Evolutionary conservation across 2,888 invertebrate genomes (phyloP).

Genomic region (Nomada fucata): DNA sequence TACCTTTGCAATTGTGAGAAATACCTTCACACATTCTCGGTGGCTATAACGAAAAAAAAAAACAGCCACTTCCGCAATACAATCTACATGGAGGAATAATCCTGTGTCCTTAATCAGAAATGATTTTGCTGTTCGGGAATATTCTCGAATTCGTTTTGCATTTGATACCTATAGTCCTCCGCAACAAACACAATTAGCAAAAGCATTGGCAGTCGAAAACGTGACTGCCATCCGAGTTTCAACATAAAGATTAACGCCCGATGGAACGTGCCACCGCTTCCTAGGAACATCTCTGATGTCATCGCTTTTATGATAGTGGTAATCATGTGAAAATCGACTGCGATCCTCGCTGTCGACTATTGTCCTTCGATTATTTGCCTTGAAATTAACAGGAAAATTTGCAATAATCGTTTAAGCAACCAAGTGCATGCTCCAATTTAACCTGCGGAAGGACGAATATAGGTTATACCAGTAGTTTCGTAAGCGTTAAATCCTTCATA

Average conservation of each 20-base stretch:
- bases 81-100: not conserved
- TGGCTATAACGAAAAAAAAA: not conserved
- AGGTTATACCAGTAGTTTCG: not conserved
- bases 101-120: slow-evolving; percentile 39
- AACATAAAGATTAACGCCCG: slow-evolving; percentile 88
- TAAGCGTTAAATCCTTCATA: not conserved
- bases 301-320: slow-evolving; percentile 58
- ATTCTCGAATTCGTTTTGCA: slow-evolving; percentile 85
- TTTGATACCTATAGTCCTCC: slow-evolving; percentile 88
- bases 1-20: slow-evolving; percentile 17
- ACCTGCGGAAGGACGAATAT: not conserved
- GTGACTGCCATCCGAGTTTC: slow-evolving; percentile 89
- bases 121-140: slow-evolving; percentile 57
- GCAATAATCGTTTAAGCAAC: not conserved
- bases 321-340: not conserved
- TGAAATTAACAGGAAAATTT: not conserved
- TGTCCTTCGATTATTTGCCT: not conserved
- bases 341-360: not conserved
- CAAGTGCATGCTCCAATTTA: not conserved
- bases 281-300: slow-evolving; percentile 75
- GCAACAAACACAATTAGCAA: slow-evolving; percentile 88
- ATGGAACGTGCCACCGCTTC: slow-evolving; percentile 82
- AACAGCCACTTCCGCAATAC: not conserved
- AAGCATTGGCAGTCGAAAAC: slow-evolving; percentile 88
- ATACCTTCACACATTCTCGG: not conserved